Evolutionary conservation across 2,113 vertebrate genomes (phyloP), one percentile per base, ranked within the genome.

Genomic region (Prionailurus bengalensis): DNA sequence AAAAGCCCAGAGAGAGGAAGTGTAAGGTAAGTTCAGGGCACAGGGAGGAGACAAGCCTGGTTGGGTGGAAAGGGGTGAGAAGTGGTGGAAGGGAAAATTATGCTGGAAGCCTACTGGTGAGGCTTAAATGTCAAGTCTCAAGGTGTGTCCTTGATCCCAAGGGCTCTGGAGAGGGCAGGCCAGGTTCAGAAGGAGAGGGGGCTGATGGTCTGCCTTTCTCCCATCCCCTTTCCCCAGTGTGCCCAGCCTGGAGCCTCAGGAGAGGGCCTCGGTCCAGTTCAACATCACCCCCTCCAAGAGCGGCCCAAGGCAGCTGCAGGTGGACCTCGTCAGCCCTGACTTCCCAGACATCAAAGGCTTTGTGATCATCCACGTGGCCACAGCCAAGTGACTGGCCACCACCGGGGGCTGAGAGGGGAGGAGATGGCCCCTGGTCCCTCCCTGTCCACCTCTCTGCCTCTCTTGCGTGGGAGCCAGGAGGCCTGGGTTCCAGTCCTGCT

Each of bases 251-350:
- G 89, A 97, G 12, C 96, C 98, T 48, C 95, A 91, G 93, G 98
- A 99, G 94, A 98, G 27, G 58, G 97, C 98, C 76, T 97, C 97
- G 4, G 95, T 98, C 73, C 96, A 97, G 7, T 99, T 99, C 96
- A 98, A 97, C 84, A 94, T 99, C 63, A 97, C 97, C 89, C 99
- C 99, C 15, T 98, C 98, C 95, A 99, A 98, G 94, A 98, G 98
- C 1, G 98, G 99, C 86, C 97, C 66, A 25, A 98, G 97, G 96
- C 99, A 99, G 93, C 98, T 99, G 21, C 99, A 99, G 97, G 99
- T 98, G 81, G 98, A 98, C 92, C 97, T 99, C 21, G 71, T 98
- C 96, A 98, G 98, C 97, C n/a, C 96, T 51, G 94, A 97, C 39
- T 98, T 99, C 92, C 97, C 96, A 0, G 97, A 98, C 36, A 81